Conservation (phyloP, 2,888 invertebrate genomes). For the Augiades crinisus region DNA sequence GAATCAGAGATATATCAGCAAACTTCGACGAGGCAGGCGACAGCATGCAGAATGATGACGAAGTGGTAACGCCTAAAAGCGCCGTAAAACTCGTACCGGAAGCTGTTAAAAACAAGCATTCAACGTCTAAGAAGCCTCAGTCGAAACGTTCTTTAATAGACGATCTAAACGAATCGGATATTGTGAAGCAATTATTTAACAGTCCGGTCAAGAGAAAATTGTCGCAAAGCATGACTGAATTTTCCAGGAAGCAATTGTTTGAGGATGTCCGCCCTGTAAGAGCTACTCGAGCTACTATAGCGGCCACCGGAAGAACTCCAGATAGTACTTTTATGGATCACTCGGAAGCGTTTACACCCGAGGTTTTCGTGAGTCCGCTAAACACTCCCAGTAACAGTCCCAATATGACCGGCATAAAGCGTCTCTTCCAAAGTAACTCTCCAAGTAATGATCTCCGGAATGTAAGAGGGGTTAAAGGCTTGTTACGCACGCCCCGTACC, state of each 20-base stretch:
- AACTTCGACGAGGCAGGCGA: conserved; percentile 40
- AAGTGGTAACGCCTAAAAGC: conserved; percentile 62
- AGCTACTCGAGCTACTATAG: conserved; percentile 45
- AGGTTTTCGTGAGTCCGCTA: conserved; percentile 56
- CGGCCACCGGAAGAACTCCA: conserved; percentile 33
- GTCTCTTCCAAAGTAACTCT: conserved; percentile 46
- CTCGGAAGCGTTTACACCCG: conserved; percentile 49
- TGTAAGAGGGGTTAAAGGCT: conserved; percentile 45
- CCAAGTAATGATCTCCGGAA: conserved; percentile 53
- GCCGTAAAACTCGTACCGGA: conserved; percentile 56
- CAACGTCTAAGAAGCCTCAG: conserved; percentile 72
- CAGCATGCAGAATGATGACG: conserved; percentile 39
- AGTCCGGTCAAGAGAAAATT: conserved; percentile 74
- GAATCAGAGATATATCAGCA: conserved; percentile 31
- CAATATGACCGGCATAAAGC: conserved; percentile 47
- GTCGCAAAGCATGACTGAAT: conserved; percentile 74
- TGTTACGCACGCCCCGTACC: conserved; percentile 48
- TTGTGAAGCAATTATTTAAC: conserved; percentile 68
- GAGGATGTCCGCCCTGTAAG: conserved; percentile 41
- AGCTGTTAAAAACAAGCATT: conserved; percentile 67
- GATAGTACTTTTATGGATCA: conserved; percentile 44
- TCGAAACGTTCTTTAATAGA: conserved; percentile 73
- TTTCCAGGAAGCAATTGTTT: conserved; percentile 50
- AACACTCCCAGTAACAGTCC: conserved; percentile 50
- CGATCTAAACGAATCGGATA: conserved; percentile 62